phyloP scores from a whole-genome alignment of 1,140 invertebrate genomes.

The Physella acuta region DNA sequence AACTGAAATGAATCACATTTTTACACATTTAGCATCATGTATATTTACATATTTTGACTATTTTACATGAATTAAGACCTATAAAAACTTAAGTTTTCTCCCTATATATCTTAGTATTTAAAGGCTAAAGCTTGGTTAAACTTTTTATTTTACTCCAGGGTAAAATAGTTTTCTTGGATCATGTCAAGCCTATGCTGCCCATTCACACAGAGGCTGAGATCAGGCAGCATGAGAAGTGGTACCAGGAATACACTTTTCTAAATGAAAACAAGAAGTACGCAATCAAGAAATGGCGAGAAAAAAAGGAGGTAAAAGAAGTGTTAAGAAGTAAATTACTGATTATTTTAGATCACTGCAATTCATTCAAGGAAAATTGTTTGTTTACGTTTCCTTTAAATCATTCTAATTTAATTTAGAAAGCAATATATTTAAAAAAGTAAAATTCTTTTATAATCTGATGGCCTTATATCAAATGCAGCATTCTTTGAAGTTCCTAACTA shows the following conservation, averaged over 20 bases:
- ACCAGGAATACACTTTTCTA: slow-evolving; percentile 51
- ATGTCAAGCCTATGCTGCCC: slow-evolving; percentile 47
- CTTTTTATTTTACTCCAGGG: slow-evolving; percentile 42
- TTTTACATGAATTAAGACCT: neutral
- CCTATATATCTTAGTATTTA: too few relatives aligned
- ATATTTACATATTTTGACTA: neutral
- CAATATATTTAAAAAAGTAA: too few relatives aligned
- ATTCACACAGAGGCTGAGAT: slow-evolving; percentile 54
- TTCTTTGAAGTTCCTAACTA: too few relatives aligned
- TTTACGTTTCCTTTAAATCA: neutral
- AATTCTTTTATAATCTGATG: too few relatives aligned
- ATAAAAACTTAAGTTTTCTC: too few relatives aligned
- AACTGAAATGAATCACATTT: neutral
- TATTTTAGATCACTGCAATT: neutral
- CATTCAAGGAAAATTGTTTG: neutral
- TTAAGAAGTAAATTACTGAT: neutral
- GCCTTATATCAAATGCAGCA: too few relatives aligned
- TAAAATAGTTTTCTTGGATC: slow-evolving; percentile 47
- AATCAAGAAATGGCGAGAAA: slow-evolving; percentile 55
- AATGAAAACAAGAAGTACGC: slow-evolving; percentile 57
- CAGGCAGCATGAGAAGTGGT: slow-evolving; percentile 56
- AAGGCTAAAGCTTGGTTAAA: too few relatives aligned
- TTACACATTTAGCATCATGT: neutral
- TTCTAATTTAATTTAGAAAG: neutral
- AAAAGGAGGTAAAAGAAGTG: slow-evolving; percentile 56